Percentiles rank a stretch among this genome's conserved stretches.
Conservation (phyloP, 2,113 vertebrate genomes). For the Brienomyrus brachyistius region DNA sequence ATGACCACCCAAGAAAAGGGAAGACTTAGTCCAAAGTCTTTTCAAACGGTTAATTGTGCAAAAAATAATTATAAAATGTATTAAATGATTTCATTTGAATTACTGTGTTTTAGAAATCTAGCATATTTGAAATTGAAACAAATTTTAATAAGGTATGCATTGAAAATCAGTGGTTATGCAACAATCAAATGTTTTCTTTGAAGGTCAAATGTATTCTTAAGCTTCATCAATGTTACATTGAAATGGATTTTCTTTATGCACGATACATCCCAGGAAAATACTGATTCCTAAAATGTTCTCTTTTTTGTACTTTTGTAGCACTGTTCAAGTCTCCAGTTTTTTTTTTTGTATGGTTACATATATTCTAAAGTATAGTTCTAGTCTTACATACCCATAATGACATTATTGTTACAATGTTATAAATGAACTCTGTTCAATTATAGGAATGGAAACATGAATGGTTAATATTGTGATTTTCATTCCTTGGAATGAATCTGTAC, state of each 20-base stretch:
- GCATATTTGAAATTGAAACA: neutral
- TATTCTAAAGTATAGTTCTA: neutral
- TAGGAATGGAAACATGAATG: neutral
- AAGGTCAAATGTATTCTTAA: neutral
- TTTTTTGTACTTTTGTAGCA: neutral
- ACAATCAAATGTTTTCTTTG: neutral
- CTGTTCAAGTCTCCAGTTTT: neutral
- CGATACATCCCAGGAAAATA: neutral
- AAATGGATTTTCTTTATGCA: neutral
- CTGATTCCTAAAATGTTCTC: neutral
- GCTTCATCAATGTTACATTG: neutral
- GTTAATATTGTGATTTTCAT: neutral
- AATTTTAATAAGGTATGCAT: neutral
- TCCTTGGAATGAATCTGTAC: neutral
- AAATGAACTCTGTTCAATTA: neutral
- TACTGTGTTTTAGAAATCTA: neutral
- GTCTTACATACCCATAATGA: neutral
- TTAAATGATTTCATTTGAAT: neutral
- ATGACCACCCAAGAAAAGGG: conserved; percentile 7
- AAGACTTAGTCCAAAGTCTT: neutral
- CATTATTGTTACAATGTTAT: neutral
- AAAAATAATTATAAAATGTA: neutral
- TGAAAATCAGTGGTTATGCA: neutral
- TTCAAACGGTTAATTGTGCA: conserved; percentile 17
- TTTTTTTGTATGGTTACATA: neutral